These are phyloP conservation scores for Amblyraja radiata DNA, from an alignment of 2,797 vertebrate genomes.

Conservation along the genomic window DNA sequence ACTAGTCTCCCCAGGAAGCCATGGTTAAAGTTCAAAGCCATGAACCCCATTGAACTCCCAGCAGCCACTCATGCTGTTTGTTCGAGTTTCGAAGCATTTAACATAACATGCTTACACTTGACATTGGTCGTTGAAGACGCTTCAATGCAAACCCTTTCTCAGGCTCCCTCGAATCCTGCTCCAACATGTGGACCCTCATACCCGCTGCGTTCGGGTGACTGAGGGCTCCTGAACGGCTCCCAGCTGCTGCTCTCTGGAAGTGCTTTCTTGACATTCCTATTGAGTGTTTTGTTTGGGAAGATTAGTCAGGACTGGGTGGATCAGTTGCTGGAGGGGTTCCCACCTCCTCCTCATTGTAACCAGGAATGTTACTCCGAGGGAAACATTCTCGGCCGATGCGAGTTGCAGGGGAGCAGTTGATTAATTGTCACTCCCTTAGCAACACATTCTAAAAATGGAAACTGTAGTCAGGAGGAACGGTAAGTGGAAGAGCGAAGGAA, in stretches of 20 bases:
- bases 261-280: not conserved
- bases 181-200: not conserved
- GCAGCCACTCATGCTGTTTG: not conserved
- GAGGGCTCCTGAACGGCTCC: not conserved
- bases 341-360: conserved; percentile 4
- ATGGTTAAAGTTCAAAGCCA: not conserved
- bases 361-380: not conserved
- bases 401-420: not conserved
- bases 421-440: not conserved
- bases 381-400: not conserved
- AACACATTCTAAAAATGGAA: not conserved
- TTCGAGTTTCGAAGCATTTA: not conserved
- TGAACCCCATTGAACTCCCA: not conserved
- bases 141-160: not conserved
- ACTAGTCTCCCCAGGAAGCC: not conserved
- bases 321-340: not conserved
- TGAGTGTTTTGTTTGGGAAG: conserved; percentile 1
- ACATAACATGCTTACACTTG: not conserved
- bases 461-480: not conserved
- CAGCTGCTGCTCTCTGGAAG: not conserved
- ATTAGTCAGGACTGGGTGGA: conserved; percentile 20
- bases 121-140: not conserved
- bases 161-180: not conserved
- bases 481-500: not conserved
- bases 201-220: not conserved